A percentile compares a stretch with the other conserved stretches of the same genome.
Evolutionary conservation across 37 sponge, comb jelly and placozoan species (phyloP).

Genomic region (Geodia barretti): DNA sequence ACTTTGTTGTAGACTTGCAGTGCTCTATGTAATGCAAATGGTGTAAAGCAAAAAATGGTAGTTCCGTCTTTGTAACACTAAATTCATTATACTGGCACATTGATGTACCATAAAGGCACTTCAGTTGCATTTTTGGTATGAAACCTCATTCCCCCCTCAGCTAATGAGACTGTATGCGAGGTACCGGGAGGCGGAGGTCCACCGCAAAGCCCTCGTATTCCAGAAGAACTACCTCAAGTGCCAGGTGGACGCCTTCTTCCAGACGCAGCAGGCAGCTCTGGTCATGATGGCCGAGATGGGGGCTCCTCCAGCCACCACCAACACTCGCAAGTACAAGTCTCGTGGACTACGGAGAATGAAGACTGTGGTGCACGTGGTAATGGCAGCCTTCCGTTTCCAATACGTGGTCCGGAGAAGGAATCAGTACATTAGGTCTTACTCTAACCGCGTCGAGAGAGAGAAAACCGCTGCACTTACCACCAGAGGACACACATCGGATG

Average conservation of each 20-base stretch:
- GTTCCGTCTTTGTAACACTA: too few species aligned
- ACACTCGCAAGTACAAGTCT: neutral
- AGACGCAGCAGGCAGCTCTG: constrained; percentile 61
- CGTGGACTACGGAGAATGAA: constrained; percentile 26
- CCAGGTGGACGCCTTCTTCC: constrained; percentile 67
- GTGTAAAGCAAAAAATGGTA: too few species aligned
- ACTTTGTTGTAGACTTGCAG: too few species aligned
- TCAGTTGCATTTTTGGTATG: neutral
- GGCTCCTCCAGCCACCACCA: constrained; percentile 2
- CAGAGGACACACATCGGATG: neutral
- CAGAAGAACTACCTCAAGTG: constrained; percentile 62
- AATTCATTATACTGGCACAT: neutral
- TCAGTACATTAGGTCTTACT: constrained; percentile 23
- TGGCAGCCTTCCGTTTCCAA: constrained; percentile 40
- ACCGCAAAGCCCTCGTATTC: constrained; percentile 50
- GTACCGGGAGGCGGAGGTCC: constrained; percentile 55
- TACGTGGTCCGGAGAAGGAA: constrained; percentile 22
- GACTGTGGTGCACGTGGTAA: constrained; percentile 16
- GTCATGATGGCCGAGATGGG: constrained; percentile 72
- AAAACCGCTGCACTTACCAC: neutral
- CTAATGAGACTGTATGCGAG: constrained; percentile 23
- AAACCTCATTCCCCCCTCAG: neutral
- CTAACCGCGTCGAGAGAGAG: neutral
- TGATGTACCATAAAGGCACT: neutral
- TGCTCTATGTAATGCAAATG: too few species aligned